Evolutionary conservation across 2,888 invertebrate species (phyloP), one percentile per base, ranked within the genome.

Genomic region (Alsophila aescularia): DNA sequence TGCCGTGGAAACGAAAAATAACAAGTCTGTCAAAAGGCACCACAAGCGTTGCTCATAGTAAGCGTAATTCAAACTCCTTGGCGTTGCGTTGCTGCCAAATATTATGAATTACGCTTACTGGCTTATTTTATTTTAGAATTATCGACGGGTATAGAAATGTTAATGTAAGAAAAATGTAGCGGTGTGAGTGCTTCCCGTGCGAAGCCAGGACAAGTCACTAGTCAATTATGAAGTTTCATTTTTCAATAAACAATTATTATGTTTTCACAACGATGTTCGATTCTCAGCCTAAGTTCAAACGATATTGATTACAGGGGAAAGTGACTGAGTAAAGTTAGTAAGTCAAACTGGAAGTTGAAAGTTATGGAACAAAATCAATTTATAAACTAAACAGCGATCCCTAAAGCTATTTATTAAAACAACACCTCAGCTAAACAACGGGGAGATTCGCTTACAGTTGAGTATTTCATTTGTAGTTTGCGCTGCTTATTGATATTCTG

Each of bases 401-500:
- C 62, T 43, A 49, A 60, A 61, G 62, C 66, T 66, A 68, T 75
- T 73, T 73, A 67, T 71, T 75, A 67, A 69, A 69, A 72, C 66
- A 77, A 75, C 72, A 73, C 68, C 63, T 69, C 67, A 60, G 66
- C 68, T 69, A 66, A 79, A 77, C 74, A 71, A 74, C 64, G 67
- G 66, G 66, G 64, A 64, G 66, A 72, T 78, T 73, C 75, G 70
- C 73, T 68, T 75, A 72, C 66, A 70, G 62, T 66, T 59, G 66
- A 75, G 73, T 81, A 83, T 83, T 83, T 79, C 78, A 79, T 81
- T 79, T 81, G 74, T 78, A 77, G 78, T 80, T 81, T 75, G 72
- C 69, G 71, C 68, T 69, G 75, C 79, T 73, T 81, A 85, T 87
- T 86, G 83, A 79, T 85, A 86, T 86, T 86, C 85, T 64, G 61